Evolutionary conservation across 2,888 invertebrate genomes (phyloP), one percentile per base, ranked within the genome.

Genomic region (Aphodius granarius): DNA sequence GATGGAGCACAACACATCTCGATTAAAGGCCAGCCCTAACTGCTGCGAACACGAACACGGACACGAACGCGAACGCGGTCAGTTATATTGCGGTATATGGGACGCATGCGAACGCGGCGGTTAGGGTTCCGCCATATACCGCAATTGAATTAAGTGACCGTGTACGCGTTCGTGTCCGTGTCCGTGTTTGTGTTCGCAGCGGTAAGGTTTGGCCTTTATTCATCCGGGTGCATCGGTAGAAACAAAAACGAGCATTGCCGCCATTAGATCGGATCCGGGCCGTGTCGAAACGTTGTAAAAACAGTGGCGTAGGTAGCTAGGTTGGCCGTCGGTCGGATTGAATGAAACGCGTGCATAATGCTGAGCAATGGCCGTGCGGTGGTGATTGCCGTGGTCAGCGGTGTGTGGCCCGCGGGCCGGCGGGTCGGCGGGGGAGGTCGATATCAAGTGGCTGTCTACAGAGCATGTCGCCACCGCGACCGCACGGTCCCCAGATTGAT

Each of bases 391-490:
- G 83, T 80, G 81, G 81, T 83, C 84, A 83, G 71, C 73, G 76
- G 73, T 76, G 76, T 76, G 76, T 76, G 76, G 76, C 73, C 77
- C 73, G 73, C 71, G 83, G 83, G 85, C 84, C 83, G 75, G 71
- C 84, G 66, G 84, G 84, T 84, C 83, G 74, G 73, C 84, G 73
- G 75, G 75, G 76, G 70, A 75, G 73, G 77, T 82, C 85, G 86
- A 85, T 86, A 87, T 87, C 86, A 87, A 87, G 86, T 86, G 86
- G 86, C 85, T 86, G 86, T 86, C 86, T 86, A 86, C 87, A 87
- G 85, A 85, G 84, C 86, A 85, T 86, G 87, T 87, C 87, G 87
- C 87, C 87, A 87, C 87, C 83, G 87, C 86, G 85, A 86, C 86
- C 87, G 83, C 87, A 86, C 84, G 81, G 80, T 78, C 83, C 81